phyloP scores from a whole-genome alignment of 2,888 invertebrate genomes.

The Bedellia somnulentella region DNA sequence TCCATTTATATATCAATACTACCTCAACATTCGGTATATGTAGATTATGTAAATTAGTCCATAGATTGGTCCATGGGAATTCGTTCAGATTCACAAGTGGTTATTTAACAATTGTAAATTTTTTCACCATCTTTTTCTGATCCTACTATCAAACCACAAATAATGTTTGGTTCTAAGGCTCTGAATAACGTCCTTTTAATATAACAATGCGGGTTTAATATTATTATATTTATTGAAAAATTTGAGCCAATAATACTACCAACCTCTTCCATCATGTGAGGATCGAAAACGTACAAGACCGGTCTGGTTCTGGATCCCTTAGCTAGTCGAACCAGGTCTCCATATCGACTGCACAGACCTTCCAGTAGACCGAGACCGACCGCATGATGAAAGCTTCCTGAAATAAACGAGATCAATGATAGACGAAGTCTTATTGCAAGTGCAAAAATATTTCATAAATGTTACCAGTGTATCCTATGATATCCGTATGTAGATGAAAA shows the following conservation, averaged over 20 bases:
- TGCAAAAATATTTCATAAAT: neutral
- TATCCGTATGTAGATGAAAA: neutral
- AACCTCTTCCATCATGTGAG: conserved; percentile 46
- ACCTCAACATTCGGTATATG: too few species aligned
- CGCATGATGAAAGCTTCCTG: conserved; percentile 46
- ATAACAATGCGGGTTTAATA: too few species aligned
- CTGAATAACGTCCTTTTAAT: too few species aligned
- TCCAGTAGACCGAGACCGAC: conserved; percentile 44
- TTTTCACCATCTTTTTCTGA: too few species aligned
- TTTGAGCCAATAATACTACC: conserved; percentile 6
- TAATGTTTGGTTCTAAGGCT: too few species aligned
- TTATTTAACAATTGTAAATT: too few species aligned
- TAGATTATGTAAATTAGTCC: too few species aligned
- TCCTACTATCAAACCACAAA: too few species aligned
- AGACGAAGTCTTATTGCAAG: neutral
- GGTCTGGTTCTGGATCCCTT: conserved; percentile 36
- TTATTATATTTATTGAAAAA: conserved; percentile 4
- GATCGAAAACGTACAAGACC: conserved; percentile 44
- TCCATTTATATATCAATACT: too few species aligned
- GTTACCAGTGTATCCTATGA: neutral
- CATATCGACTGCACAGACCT: conserved; percentile 36
- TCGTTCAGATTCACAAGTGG: too few species aligned
- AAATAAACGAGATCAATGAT: conserved; percentile 3
- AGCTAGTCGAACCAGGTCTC: conserved; percentile 39
- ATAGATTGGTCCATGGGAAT: too few species aligned